Evolutionary conservation across 2,888 invertebrate species (phyloP), one percentile per base, ranked within the genome.

Genomic region (Leistus spinibarbis): DNA sequence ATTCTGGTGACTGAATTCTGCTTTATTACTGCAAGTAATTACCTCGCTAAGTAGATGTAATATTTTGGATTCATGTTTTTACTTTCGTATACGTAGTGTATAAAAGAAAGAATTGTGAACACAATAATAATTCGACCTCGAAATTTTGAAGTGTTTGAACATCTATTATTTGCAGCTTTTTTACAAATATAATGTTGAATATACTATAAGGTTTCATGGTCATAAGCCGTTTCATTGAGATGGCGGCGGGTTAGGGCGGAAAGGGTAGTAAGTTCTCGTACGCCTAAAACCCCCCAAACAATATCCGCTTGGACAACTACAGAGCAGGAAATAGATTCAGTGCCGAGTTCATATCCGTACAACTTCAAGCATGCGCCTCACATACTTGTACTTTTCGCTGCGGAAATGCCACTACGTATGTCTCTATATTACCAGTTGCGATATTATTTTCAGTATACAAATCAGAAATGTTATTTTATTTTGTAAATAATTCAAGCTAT

Each of bases 221-320:
- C n/a, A 22, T 60, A 19, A 22, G 60, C 17, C 60, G 60, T 9
- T 60, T 60, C 19, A 60, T 17, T 40, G 40, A 40, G 13, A 40
- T 40, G 40, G 7, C 40, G 7, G 22, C 56, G 56, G n/a, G 53
- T 53, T 10, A n/a, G n/a, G n/a, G n/a, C n/a, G n/a, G n/a, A n/a
- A n/a, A n/a, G n/a, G 13, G 7, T 5, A 13, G 13, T 10, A 40
- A 40, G 5, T 40, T 40, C 40, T 40, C 40, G n/a, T n/a, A 53
- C 4, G 56, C 19, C 16, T 56, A 16, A 56, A 19, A 2, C 56
- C 17, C 56, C 1, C 56, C 22, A 22, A 60, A 60, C 73, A 73
- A 73, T 73, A 73, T 73, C 73, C 73, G 73, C 57, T 22, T 67
- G 66, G 73, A 73, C 67, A 73, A 73, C 73, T 73, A 67, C 73